A percentile compares a stretch with the other conserved stretches of the same genome.
These are phyloP conservation scores for Colletes gigas DNA, from an alignment of 1,140 invertebrate genomes.

Conservation along the genomic window DNA sequence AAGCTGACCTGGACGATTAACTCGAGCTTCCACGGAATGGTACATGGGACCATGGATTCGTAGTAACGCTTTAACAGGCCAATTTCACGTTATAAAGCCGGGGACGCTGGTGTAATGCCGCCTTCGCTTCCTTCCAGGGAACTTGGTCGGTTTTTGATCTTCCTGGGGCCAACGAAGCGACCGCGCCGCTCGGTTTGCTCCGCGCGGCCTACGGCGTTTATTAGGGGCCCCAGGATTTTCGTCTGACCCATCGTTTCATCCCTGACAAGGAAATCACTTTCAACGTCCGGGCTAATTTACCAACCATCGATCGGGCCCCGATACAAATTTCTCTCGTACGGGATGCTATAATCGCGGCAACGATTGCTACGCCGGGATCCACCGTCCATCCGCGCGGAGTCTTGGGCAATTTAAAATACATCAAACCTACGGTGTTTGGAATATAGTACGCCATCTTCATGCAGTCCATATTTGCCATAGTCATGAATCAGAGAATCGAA, in stretches of 20 bases:
- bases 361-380: neutral
- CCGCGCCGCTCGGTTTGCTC: conserved; percentile 37
- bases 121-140: conserved; percentile 55
- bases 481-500: no score
- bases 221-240: conserved; percentile 61
- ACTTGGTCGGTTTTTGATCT: conserved; percentile 41
- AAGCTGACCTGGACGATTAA: conserved; percentile 56
- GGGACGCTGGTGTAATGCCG: conserved; percentile 51
- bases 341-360: conserved; percentile 31
- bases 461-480: no score
- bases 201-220: conserved; percentile 55
- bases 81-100: conserved; percentile 72
- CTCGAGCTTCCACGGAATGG: conserved; percentile 55
- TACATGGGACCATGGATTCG: conserved; percentile 55
- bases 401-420: no score
- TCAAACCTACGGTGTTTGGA: no score
- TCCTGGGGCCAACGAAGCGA: conserved; percentile 61
- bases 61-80: conserved; percentile 73
- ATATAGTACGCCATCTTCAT: no score
- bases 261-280: conserved; percentile 65
- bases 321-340: conserved; percentile 37
- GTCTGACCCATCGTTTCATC: conserved; percentile 58
- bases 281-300: conserved; percentile 50
- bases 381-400: neutral
- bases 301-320: conserved; percentile 24